Evolutionary conservation across 2,113 vertebrate genomes (phyloP), one percentile per base, ranked within the genome.

Genomic region (Proterorhinus semilunaris): DNA sequence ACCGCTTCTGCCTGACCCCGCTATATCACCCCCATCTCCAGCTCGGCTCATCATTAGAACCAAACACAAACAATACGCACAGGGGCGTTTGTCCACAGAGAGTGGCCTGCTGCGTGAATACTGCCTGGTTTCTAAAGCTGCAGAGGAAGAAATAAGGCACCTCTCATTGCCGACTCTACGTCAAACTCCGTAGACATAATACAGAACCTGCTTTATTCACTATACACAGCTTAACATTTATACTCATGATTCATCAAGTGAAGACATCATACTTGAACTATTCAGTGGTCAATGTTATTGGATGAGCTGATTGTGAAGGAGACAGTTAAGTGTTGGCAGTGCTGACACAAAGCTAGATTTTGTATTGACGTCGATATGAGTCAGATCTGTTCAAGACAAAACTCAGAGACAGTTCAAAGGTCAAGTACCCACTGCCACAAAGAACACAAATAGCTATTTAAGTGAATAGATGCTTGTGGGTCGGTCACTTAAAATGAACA

Each of bases 11-110:
- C 67, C 62, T 9, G 68, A 43, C 62, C 62, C 72, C 65, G 62
- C 65, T 58, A 78, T 72, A 78, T 80, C 72, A 10, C 68, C 74
- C 72, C 70, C 72, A 10, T 76, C 71, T 90, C 84, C 88, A 83
- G 84, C 64, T 81, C 83, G 46, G 78, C 76, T 85, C 69, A 75
- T 80, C 57, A 80, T 81, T 76, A 74, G 65, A 61, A 78, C 27
- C 71, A 75, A 8, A 66, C 68, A 57, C 62, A 74, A 80, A 74
- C 71, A 42, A 74, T 65, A 72, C 57, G 71, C 47, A 62, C 44
- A 16, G 65, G 43, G 64, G 76, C 43, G 66, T 75, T 73, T 65
- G 71, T 69, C 70, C 10, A 6, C 12, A 47, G 8, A 55, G 59
- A 59, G 43, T 61, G 52, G 59, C 68, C 59, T 36, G 27, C 4